Percentiles rank a stretch among this genome's conserved stretches.
phyloP scores from a whole-genome alignment of 2,797 vertebrate species.

The Mycteria americana region DNA sequence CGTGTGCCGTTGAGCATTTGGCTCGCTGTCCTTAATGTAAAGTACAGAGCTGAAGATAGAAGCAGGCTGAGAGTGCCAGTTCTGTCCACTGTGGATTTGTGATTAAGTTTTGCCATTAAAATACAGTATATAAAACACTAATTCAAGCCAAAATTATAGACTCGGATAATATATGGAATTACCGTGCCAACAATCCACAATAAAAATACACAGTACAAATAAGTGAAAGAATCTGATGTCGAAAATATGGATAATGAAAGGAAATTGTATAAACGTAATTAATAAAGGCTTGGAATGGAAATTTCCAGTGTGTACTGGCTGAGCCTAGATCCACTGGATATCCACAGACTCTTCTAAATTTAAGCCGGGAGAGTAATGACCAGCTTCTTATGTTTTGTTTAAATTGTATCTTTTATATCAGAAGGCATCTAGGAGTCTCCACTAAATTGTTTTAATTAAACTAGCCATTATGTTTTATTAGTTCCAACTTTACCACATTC shows the following conservation, averaged over 20 bases:
- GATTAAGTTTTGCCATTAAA: slow-evolving; percentile 70
- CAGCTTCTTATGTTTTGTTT: neutral
- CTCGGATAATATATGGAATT: slow-evolving; percentile 51
- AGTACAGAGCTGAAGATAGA: slow-evolving; percentile 40
- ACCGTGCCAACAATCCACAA: slow-evolving; percentile 40
- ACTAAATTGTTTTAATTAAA: slow-evolving; percentile 61
- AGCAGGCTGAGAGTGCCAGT: slow-evolving; percentile 40
- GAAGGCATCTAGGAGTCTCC: slow-evolving; percentile 53
- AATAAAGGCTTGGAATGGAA: slow-evolving; percentile 66
- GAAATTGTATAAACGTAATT: slow-evolving; percentile 54
- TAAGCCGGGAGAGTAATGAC: slow-evolving; percentile 19
- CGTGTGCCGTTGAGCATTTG: neutral
- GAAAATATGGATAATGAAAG: slow-evolving; percentile 53
- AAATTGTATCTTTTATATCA: slow-evolving; percentile 35
- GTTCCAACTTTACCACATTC: slow-evolving; percentile 7
- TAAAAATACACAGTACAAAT: slow-evolving; percentile 65
- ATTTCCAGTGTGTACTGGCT: slow-evolving; percentile 41
- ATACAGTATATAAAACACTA: slow-evolving; percentile 65
- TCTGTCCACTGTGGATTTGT: slow-evolving; percentile 51
- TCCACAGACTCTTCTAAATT: slow-evolving; percentile 29
- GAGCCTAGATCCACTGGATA: neutral
- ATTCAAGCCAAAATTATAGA: slow-evolving; percentile 68
- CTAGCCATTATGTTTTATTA: slow-evolving; percentile 45
- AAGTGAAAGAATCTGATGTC: slow-evolving; percentile 58
- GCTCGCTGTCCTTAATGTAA: neutral